Evolutionary conservation across 2,888 invertebrate species (phyloP).

Genomic region (Melanotus villosus): DNA sequence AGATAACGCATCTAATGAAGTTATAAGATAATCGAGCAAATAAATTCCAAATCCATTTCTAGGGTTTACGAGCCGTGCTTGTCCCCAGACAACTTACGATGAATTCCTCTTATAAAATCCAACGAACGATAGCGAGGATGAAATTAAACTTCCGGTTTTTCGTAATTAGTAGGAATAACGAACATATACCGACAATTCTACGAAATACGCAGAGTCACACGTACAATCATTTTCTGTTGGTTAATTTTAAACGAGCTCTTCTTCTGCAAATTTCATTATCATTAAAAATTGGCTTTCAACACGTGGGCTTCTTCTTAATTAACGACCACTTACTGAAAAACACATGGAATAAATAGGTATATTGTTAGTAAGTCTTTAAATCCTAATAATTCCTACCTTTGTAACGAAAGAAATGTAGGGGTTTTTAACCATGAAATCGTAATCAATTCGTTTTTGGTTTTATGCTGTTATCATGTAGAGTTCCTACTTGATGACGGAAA

Average conservation of each 20-base stretch:
- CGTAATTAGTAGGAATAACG: slow-evolving; percentile 10
- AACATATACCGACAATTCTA: neutral
- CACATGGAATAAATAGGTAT: too few species aligned
- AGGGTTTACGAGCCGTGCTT: too few species aligned
- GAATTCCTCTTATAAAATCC: neutral
- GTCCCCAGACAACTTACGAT: too few species aligned
- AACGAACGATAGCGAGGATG: neutral
- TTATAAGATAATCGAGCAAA: neutral
- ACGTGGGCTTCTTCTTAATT: slow-evolving; percentile 1
- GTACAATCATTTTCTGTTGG: neutral
- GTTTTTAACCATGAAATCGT: too few species aligned
- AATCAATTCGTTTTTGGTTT: too few species aligned
- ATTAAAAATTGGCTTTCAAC: neutral
- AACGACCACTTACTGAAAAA: neutral
- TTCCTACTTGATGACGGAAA: too few species aligned
- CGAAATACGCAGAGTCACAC: slow-evolving; percentile 6
- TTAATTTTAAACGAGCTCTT: neutral
- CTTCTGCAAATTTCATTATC: slow-evolving; percentile 5
- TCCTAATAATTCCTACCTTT: too few species aligned
- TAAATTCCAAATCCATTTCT: too few species aligned
- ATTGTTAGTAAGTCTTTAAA: too few species aligned
- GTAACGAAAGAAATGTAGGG: too few species aligned
- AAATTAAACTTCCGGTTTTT: slow-evolving; percentile 13
- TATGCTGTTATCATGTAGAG: too few species aligned
- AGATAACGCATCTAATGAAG: slow-evolving; percentile 35